Base-by-base conservation (phyloP, 2,113 vertebrate genomes). In the Podarcis raffonei region DNA sequence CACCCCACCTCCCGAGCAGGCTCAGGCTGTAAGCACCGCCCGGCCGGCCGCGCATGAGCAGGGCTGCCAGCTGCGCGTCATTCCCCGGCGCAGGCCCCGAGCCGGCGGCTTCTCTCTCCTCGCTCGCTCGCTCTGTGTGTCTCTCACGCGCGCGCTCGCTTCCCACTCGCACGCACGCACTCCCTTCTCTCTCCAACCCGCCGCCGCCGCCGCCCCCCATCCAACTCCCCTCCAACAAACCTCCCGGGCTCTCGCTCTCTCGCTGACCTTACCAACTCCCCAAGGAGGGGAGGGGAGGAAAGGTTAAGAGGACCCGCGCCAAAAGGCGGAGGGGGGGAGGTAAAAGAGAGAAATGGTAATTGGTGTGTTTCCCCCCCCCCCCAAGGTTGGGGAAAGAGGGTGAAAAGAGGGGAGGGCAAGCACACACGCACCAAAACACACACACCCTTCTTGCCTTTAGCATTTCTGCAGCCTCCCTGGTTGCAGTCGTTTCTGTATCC, bases 11-110 rank as follows among this genome's bases (percentile, higher is more conserved):
- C 91, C 81, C 86, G 81, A 88, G 87, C 92, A 79, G 93, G 87
- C 83, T 72, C 42, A n/a, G 82, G 25, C 69, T 35, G 4, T 71
- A 88, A 93, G 93, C 93, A 94, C 93, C 93, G 93, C 93, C 93
- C 93, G 93, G 90, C 92, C 90, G 89, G 89, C 93, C 93, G 93
- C 93, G 93, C 93, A 94, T 94, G 93, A 93, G 93, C 93, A 94
- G 16, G 93, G 93, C 92, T 85, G 93, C 90, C 87, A 89, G 87
- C 90, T 90, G 90, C 93, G 93, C 93, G 93, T 94, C 93, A 94
- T 83, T 92, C 92, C 90, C 89, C 92, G 91, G 92, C 92, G 92
- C 93, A 93, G 89, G 92, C 91, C 93, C 82, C 42, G 83, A 48
- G 65, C 83, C 37, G 39, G 16, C 66, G 85, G 89, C 53, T 83